These are phyloP conservation scores for Anaspis maculata DNA, from an alignment of 2,888 invertebrate species.

Conservation along the genomic window DNA sequence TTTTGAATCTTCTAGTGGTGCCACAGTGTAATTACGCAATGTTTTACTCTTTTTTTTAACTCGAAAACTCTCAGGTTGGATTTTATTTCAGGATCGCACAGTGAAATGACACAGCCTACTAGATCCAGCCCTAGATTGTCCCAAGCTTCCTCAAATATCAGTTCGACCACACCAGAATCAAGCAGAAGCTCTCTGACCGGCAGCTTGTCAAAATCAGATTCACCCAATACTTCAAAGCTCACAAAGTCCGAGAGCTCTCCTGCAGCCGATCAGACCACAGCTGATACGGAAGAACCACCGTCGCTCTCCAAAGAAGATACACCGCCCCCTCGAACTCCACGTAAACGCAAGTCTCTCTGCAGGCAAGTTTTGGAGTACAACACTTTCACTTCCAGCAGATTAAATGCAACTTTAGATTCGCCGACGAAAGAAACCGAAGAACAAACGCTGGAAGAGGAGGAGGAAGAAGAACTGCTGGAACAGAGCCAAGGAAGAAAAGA, in stretches of 20 bases:
- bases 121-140: slow-evolving; percentile 27
- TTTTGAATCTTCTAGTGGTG: slow-evolving; percentile 6
- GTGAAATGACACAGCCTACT: slow-evolving; percentile 18
- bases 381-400: slow-evolving; percentile 18
- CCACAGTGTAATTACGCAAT: too few species aligned
- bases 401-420: slow-evolving; percentile 5
- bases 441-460: slow-evolving; percentile 3
- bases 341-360: slow-evolving; percentile 23
- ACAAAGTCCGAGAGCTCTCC: background rate
- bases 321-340: slow-evolving; percentile 12
- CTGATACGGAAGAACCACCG: too few species aligned
- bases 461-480: background rate
- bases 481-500: too few species aligned
- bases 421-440: slow-evolving; percentile 4
- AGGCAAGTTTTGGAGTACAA: slow-evolving; percentile 27
- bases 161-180: slow-evolving; percentile 2
- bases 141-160: background rate
- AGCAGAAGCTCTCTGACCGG: too few species aligned
- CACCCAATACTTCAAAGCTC: too few species aligned
- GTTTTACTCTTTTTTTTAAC: slow-evolving; percentile 2
- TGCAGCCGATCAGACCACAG: too few species aligned
- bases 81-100: slow-evolving; percentile 20
- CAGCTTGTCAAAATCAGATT: too few species aligned
- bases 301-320: slow-evolving; percentile 4
- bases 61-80: too few species aligned